Percentiles rank a stretch among this genome's conserved stretches.
Conservation (phyloP, 2,888 invertebrate genomes). For the Drosophila sordidula region DNA sequence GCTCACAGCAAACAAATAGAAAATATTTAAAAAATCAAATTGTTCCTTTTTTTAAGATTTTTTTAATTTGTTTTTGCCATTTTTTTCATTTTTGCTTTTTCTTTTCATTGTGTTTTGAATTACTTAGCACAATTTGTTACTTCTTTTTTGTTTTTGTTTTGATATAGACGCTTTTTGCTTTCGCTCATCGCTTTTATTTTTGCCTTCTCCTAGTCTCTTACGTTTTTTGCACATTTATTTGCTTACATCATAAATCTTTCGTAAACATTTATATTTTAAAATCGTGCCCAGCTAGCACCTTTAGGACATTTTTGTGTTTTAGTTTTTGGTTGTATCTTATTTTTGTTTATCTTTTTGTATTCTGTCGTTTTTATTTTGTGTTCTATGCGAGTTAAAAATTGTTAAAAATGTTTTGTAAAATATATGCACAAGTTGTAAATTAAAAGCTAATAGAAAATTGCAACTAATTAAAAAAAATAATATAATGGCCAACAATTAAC, state of each 20-base stretch:
- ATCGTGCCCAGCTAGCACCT: conserved; percentile 50
- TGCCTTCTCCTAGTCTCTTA: conserved; percentile 13
- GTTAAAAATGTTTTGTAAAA: conserved; percentile 25
- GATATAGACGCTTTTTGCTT: conserved; percentile 22
- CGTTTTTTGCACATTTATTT: conserved; percentile 27
- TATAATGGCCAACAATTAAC: conserved; percentile 65
- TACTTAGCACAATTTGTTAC: conserved; percentile 34
- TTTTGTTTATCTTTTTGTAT: neutral
- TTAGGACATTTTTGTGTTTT: conserved; percentile 33
- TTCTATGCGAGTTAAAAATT: conserved; percentile 30
- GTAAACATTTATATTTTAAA: conserved; percentile 40
- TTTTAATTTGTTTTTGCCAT: conserved; percentile 9
- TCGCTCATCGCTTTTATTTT: conserved; percentile 1
- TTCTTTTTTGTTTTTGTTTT: conserved; percentile 9
- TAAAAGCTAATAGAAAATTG: conserved; percentile 59
- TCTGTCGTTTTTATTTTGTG: conserved; percentile 19
- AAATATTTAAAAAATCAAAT: conserved; percentile 25
- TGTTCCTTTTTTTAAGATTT: conserved; percentile 13
- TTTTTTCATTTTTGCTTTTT: conserved; percentile 9
- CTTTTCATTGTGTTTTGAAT: neutral
- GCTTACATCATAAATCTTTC: conserved; percentile 8
- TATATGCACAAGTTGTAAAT: conserved; percentile 19
- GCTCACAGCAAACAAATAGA: conserved; percentile 38
- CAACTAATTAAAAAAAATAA: conserved; percentile 45
- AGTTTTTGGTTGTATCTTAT: conserved; percentile 10